Conservation (phyloP, 2,888 invertebrate genomes). For the Drosophila mulleri region DNA sequence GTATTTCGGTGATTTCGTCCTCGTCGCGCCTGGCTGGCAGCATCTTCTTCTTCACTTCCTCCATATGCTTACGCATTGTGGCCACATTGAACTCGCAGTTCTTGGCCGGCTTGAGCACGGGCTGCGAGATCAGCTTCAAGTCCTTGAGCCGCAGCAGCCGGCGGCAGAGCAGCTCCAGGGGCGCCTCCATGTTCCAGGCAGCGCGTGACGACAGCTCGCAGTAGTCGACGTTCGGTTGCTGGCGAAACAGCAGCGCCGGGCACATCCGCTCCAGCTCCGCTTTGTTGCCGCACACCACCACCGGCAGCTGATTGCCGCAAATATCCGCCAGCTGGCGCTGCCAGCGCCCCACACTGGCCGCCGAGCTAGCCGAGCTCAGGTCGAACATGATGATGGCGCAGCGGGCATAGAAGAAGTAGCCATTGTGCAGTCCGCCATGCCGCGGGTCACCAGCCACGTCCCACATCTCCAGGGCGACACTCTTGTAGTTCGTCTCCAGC, state of each 20-base stretch:
- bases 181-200: constrained; percentile 42
- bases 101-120: not conserved
- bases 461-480: constrained; percentile 30
- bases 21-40: not conserved
- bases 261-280: constrained; percentile 40
- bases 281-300: constrained; percentile 48
- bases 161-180: constrained; percentile 29
- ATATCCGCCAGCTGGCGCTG: constrained; percentile 14
- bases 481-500: constrained; percentile 42
- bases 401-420: constrained; percentile 37
- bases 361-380: constrained; percentile 21
- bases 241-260: not conserved
- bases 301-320: constrained; percentile 33
- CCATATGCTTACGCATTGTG: constrained; percentile 20
- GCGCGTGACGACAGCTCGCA: constrained; percentile 34
- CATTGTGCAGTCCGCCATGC: constrained; percentile 22
- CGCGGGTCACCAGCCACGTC: constrained; percentile 35
- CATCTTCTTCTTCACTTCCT: constrained; percentile 9
- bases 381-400: constrained; percentile 47
- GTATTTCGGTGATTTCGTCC: fast-evolving
- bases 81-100: not conserved
- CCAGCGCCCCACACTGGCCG: constrained; percentile 31
- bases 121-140: constrained; percentile 26
- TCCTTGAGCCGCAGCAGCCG: constrained; percentile 25
- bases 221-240: constrained; percentile 27